Conservation (phyloP, 2,797 vertebrate species). For the Dryobates pubescens region DNA sequence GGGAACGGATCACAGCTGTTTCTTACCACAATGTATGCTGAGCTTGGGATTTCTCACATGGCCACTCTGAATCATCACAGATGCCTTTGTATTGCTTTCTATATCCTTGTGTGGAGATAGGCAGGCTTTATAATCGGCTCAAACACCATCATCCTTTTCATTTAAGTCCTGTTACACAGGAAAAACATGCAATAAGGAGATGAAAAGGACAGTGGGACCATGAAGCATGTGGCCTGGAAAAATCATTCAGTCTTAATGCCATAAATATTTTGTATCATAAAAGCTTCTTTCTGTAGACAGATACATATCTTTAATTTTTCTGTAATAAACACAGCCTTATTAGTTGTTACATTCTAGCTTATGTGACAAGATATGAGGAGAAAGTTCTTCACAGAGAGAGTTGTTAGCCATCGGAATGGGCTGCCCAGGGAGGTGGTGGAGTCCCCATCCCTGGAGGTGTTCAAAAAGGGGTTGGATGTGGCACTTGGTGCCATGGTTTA, state of each 20-base stretch:
- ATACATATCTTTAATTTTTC: neutral
- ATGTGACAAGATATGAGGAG: neutral
- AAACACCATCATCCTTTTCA: neutral
- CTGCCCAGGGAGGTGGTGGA: too few species aligned
- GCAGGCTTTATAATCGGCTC: neutral
- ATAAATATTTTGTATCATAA: neutral
- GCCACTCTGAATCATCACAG: constrained; percentile 19
- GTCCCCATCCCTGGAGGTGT: too few species aligned
- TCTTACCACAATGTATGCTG: constrained; percentile 8
- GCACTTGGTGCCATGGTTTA: too few species aligned
- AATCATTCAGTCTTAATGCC: neutral
- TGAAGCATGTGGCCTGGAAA: neutral
- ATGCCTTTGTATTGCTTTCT: constrained; percentile 10
- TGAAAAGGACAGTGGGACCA: neutral
- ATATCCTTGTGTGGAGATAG: neutral
- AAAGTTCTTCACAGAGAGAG: too few species aligned
- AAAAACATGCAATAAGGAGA: neutral
- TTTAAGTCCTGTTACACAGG: neutral
- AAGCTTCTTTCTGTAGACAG: neutral
- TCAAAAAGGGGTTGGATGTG: too few species aligned
- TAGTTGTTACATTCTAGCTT: neutral
- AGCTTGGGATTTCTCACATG: constrained; percentile 29
- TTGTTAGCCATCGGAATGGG: too few species aligned
- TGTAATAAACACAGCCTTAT: neutral
- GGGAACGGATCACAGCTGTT: constrained; percentile 22